Evolutionary conservation across 1,140 invertebrate species (phyloP), one percentile per base, ranked within the genome.

Genomic region (Bombus superbus): DNA sequence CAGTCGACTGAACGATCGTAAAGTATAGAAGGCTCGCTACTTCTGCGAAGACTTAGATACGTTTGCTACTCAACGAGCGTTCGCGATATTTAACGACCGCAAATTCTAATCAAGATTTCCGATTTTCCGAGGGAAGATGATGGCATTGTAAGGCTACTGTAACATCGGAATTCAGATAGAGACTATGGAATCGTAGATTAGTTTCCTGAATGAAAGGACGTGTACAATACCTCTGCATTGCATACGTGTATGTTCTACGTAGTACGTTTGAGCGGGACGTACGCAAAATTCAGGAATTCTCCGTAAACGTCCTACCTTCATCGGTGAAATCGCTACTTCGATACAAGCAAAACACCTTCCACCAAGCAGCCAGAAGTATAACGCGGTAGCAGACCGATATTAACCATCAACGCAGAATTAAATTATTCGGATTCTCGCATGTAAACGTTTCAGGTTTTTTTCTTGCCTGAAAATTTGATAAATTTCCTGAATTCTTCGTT

Each of bases 121-220:
- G 35, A 69, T 25, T 69, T 69, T 40, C 68, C 68, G 22, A 68
- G 6, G 25, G 66, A 22, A 18, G 18, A 35, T 11, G 68, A 40
- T 69, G 38, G 25, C 28, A 69, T 69, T 40, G 68, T 40, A 40
- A 69, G 11, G 38, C 25, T 68, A 69, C 22, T 28, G 13, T 11
- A 40, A 69, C 38, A 69, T 40, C 68, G 13, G 38, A 40, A 69
- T 69, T 69, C 68, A 69, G 38, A 69, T 3, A 40, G 38, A 25
- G 68, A 28, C 25, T 69, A 40, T 69, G 68, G 68, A 69, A 69
- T 40, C 25, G 38, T 69, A 25, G 68, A 69, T 69, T 69, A 40
- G 68, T 69, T 69, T 69, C 68, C 38, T 69, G 38, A 69, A 69
- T 69, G 68, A 40, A 69, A 40, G 68, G 68, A 25, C 25, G 25